phyloP scores from a whole-genome alignment of 2,888 invertebrate species.

The Anaspis maculata region DNA sequence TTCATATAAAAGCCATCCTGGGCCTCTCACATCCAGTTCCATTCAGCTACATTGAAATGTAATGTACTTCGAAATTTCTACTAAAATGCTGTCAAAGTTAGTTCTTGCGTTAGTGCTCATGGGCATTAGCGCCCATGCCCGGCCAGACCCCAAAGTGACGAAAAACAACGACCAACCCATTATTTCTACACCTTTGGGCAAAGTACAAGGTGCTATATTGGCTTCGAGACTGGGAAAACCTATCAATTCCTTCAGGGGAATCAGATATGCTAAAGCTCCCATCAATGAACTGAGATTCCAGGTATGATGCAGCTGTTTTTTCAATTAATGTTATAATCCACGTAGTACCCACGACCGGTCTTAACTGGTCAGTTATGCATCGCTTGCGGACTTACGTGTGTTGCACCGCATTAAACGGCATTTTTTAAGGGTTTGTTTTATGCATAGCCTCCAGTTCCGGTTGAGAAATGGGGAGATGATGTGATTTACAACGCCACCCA shows the following conservation, averaged over 20 bases:
- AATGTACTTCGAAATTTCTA: no score
- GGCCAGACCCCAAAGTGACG: conserved; percentile 10
- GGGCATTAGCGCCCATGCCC: conserved; percentile 5
- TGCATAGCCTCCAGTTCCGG: conserved; percentile 31
- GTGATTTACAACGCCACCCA: conserved; percentile 28
- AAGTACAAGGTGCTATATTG: conserved; percentile 26
- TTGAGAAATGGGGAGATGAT: conserved; percentile 27
- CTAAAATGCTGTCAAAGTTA: no score
- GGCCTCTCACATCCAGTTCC: no score
- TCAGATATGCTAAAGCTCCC: conserved; percentile 30
- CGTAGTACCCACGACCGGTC: neutral
- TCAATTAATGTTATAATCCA: neutral
- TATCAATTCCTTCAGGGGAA: conserved; percentile 30
- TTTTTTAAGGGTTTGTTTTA: no score
- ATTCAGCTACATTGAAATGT: no score
- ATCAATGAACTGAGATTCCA: conserved; percentile 37
- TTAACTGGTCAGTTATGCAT: no score
- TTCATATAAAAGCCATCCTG: no score
- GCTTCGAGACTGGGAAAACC: conserved; percentile 26
- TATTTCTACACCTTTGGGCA: conserved; percentile 23
- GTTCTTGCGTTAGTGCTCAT: no score
- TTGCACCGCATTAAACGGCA: no score
- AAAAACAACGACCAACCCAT: conserved; percentile 10
- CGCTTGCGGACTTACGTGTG: no score
- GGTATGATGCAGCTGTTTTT: no score